phyloP scores from a whole-genome alignment of 37 sponge, comb jelly and placozoan genomes.

The Bolinopsis microptera region DNA sequence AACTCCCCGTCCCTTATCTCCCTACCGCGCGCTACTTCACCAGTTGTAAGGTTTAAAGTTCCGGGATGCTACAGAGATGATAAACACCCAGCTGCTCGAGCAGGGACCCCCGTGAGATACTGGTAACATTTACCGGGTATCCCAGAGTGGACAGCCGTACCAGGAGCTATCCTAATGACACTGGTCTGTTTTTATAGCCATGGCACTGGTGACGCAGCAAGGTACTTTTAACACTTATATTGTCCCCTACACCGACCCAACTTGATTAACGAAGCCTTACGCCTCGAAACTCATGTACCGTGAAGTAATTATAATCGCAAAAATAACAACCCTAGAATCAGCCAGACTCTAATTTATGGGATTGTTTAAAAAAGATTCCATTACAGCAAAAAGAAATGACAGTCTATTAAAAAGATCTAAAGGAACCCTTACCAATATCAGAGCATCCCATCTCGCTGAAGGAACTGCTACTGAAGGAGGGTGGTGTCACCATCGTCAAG shows the following conservation, averaged over 20 bases:
- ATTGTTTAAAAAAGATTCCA: background rate
- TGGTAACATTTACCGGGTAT: background rate
- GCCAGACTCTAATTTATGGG: background rate
- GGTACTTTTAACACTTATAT: conserved; percentile 25
- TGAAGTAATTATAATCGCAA: background rate
- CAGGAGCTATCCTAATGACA: background rate
- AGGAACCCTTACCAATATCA: conserved; percentile 27
- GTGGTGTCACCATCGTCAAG: conserved; percentile 45
- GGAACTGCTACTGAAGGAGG: conserved; percentile 58
- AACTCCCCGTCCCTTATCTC: background rate
- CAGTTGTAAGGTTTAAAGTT: background rate
- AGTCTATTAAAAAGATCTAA: too few relatives aligned
- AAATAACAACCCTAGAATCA: background rate
- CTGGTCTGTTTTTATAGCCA: background rate
- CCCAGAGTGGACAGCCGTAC: background rate
- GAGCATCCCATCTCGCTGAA: conserved; percentile 66
- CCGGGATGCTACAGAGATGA: background rate
- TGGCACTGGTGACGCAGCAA: background rate
- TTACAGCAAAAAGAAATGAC: background rate
- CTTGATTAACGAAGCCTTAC: conserved; percentile 22
- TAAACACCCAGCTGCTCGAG: background rate
- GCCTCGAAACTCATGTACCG: conserved; percentile 14
- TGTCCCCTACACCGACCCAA: background rate
- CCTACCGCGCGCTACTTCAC: background rate
- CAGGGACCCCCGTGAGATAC: background rate